Base-by-base conservation (phyloP, 1,140 invertebrate genomes). In the Caenorhabditis remanei region DNA sequence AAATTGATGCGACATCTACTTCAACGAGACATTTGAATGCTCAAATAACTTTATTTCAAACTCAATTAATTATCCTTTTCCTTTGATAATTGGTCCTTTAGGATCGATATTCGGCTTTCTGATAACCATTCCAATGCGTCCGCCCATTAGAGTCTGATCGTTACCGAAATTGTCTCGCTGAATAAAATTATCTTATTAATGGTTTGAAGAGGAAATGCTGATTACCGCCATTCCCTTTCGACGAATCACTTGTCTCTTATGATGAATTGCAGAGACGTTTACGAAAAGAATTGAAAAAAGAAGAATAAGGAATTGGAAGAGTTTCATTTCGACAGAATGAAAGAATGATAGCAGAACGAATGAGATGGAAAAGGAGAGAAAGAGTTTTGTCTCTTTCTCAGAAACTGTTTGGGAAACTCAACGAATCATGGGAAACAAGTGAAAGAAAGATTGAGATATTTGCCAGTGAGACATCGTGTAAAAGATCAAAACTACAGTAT, bases 1-100 rank as follows among this genome's bases (percentile, higher is more conserved):
- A 85, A 85, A 46, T n/a, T 85, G 11, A 16, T 79, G 11, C 46
- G 85, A 43, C 46, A 50, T 50, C 43, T 53, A 21, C 46, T 79
- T 11, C 40, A 53, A 4, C 14, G 24, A 85, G 32, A 84, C 11
- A 83, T 19, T 65, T 65, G 13, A 63, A 84, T 58, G 9, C 32
- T 58, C 32, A 32, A 58, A 55, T 24, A 53, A 58, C 46, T n/a
- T 84, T 58, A 24, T 21, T 58, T 63, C 4, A 21, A 84, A 58
- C 50, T 16, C 16, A 84, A 63, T 82, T 6, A 58, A 21, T 53
- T 16, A 32, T 16, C 43, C 4, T 43, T 84, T 50, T 41, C 14
- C n/a, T 84, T 63, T 41, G 6, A 43, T 41, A 14, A 58, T 46
- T n/a, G 53, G 13, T 84, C 16, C 48, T 8, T 32, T 32, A 32